Conservation (phyloP, 1,140 invertebrate species). For the Apis cerana region DNA sequence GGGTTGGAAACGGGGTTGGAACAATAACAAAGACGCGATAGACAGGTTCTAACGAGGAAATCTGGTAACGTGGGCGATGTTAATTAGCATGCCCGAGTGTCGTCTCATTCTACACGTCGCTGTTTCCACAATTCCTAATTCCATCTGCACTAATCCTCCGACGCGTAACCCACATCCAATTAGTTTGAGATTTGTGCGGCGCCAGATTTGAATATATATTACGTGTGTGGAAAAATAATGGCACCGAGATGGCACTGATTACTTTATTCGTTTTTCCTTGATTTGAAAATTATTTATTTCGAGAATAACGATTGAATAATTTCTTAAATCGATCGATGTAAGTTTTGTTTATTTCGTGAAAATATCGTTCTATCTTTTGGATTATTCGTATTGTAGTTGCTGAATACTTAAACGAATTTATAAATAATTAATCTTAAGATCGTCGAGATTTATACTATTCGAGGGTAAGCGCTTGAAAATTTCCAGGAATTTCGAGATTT, state of each 20-base stretch:
- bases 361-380: no score
- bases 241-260: no score
- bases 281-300: no score
- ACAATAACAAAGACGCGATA: conserved; percentile 54
- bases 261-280: no score
- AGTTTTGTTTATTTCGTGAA: no score
- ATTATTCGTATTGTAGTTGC: no score
- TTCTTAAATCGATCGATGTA: no score
- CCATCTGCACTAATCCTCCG: conserved; percentile 43
- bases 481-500: background rate
- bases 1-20: conserved; percentile 16
- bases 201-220: background rate
- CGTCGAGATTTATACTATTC: background rate
- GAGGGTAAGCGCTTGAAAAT: background rate
- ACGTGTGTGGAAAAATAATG: no score
- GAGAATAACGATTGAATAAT: no score
- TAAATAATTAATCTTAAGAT: background rate
- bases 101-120: conserved; percentile 26
- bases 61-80: conserved; percentile 52
- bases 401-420: no score
- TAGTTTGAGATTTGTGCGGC: conserved; percentile 26
- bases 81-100: conserved; percentile 38
- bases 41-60: conserved; percentile 54
- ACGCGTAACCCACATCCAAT: conserved; percentile 43
- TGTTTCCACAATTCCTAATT: conserved; percentile 61